phyloP scores from a whole-genome alignment of 2,113 vertebrate species.

The Sinocyclocheilus maitianheensis region DNA sequence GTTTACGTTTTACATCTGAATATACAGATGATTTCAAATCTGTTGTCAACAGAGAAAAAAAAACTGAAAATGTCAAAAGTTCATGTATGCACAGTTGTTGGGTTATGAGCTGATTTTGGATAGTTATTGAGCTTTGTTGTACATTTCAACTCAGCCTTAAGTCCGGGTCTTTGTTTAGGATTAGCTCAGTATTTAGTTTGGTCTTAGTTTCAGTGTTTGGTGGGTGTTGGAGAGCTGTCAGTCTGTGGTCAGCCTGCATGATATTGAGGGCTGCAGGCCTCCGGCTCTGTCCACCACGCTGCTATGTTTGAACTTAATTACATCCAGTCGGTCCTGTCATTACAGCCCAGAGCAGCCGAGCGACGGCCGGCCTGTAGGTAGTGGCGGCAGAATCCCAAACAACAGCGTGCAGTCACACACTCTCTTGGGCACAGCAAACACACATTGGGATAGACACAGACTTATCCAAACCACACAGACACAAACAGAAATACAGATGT shows the following conservation, averaged over 20 bases:
- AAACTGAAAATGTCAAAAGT: neutral
- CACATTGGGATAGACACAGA: slow-evolving; percentile 48
- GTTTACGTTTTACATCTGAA: too few species aligned
- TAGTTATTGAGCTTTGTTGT: neutral
- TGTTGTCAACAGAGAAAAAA: neutral
- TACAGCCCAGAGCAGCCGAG: slow-evolving; percentile 44
- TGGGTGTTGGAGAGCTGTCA: slow-evolving; percentile 53
- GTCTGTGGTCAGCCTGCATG: slow-evolving; percentile 53
- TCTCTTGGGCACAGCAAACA: slow-evolving; percentile 48
- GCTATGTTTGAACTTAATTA: slow-evolving; percentile 69
- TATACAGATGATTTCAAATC: neutral
- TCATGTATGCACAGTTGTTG: neutral
- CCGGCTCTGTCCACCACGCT: slow-evolving; percentile 48
- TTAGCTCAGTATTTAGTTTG: neutral
- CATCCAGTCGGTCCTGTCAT: slow-evolving; percentile 59
- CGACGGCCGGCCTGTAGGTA: slow-evolving; percentile 52
- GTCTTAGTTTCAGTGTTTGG: slow-evolving; percentile 39
- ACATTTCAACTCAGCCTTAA: neutral
- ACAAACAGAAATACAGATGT: slow-evolving; percentile 44
- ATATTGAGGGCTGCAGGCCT: slow-evolving; percentile 56
- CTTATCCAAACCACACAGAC: slow-evolving; percentile 47
- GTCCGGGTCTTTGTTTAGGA: neutral
- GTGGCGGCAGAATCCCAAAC: slow-evolving; percentile 46
- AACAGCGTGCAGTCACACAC: slow-evolving; percentile 50
- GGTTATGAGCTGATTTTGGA: too few species aligned